Percentiles rank a stretch among this genome's conserved stretches.
phyloP scores from a whole-genome alignment of 2,113 vertebrate species.

The Epinephelus lanceolatus region DNA sequence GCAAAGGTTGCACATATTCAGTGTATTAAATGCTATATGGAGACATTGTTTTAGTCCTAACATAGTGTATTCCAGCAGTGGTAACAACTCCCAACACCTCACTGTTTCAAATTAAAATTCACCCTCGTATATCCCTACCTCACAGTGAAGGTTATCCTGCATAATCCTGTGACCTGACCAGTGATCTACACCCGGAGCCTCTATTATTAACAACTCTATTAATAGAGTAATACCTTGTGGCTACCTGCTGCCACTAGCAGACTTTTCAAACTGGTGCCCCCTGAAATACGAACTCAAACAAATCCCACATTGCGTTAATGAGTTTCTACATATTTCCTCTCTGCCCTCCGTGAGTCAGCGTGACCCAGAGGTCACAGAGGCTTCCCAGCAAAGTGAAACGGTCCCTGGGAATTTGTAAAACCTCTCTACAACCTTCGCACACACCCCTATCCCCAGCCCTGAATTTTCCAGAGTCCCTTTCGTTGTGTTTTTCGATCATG shows the following conservation, averaged over 20 bases:
- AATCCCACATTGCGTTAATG: slow-evolving; percentile 52
- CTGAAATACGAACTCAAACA: slow-evolving; percentile 58
- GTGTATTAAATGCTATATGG: neutral
- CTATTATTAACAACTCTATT: slow-evolving; percentile 48
- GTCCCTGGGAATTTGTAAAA: slow-evolving; percentile 52
- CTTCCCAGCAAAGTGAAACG: slow-evolving; percentile 60
- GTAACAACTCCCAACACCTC: neutral
- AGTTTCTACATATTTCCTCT: slow-evolving; percentile 43
- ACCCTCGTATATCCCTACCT: slow-evolving; percentile 8
- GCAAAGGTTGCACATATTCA: neutral
- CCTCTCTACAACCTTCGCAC: slow-evolving; percentile 37
- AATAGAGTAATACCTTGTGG: slow-evolving; percentile 32
- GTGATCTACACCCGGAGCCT: slow-evolving; percentile 31
- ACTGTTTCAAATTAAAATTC: neutral
- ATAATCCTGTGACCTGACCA: slow-evolving; percentile 40
- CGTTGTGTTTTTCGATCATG: slow-evolving; percentile 44
- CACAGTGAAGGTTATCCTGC: slow-evolving; percentile 42
- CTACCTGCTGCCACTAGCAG: slow-evolving; percentile 44
- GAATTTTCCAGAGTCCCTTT: slow-evolving; percentile 5
- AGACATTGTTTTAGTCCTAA: neutral
- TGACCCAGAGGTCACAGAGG: slow-evolving; percentile 50
- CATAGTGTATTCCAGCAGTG: neutral
- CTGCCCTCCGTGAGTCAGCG: slow-evolving; percentile 34
- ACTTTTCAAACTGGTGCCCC: slow-evolving; percentile 6
- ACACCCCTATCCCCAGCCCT: neutral